phyloP scores from a whole-genome alignment of 2,797 vertebrate species.

The Capromys pilorides region DNA sequence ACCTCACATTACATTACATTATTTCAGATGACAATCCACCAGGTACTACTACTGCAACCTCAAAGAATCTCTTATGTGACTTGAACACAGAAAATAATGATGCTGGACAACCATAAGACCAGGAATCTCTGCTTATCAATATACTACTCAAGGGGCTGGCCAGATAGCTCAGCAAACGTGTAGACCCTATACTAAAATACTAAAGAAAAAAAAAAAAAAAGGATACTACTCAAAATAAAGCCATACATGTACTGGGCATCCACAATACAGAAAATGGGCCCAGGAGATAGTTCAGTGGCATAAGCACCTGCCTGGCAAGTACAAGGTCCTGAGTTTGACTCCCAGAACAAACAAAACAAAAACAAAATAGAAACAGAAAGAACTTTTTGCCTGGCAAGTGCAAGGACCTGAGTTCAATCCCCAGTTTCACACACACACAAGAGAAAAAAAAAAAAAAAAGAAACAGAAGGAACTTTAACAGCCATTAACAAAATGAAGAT shows the following conservation, averaged over 20 bases:
- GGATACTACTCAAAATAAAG: not conserved
- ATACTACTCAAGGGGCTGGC: no score
- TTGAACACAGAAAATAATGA: not conserved
- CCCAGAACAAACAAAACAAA: no score
- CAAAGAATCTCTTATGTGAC: not conserved
- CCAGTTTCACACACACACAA: no score
- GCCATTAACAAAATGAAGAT: not conserved
- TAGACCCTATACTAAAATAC: no score
- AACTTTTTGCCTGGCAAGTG: no score
- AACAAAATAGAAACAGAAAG: not conserved
- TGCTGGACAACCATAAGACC: rapidly evolving
- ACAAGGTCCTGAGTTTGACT: no score
- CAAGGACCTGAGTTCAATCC: no score
- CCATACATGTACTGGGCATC: rapidly evolving
- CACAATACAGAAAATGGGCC: not conserved
- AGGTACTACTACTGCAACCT: rapidly evolving
- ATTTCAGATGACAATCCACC: not conserved
- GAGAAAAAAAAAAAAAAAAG: no score
- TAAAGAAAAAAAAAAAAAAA: no score
- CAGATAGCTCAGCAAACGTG: no score
- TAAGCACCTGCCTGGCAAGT: no score
- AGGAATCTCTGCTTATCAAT: not conserved
- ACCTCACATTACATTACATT: not conserved
- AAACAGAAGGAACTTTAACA: not conserved
- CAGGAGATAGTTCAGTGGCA: no score